Conservation (phyloP, 2,888 invertebrate species). For the Galeruca laticollis region DNA sequence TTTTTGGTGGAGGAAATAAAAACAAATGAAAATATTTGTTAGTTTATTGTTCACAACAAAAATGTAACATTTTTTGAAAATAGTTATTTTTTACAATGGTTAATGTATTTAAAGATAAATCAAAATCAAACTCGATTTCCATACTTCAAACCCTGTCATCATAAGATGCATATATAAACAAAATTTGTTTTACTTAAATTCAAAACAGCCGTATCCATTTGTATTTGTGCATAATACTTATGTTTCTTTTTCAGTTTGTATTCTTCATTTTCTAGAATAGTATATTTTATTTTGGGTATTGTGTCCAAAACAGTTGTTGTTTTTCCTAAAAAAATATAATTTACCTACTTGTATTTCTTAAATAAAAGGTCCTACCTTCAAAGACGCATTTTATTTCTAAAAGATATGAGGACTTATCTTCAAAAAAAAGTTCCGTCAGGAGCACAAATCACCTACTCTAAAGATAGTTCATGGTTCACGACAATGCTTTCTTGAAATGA, state of each 20-base stretch:
- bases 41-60: too few species aligned
- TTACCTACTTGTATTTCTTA: not conserved
- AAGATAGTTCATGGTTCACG: too few species aligned
- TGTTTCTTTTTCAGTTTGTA: conserved; percentile 26
- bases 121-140: too few species aligned
- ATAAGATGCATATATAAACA: too few species aligned
- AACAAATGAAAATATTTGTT: too few species aligned
- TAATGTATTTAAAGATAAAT: too few species aligned
- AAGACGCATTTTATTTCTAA: conserved; percentile 42
- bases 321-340: conserved; percentile 17
- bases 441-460: too few species aligned
- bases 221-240: conserved; percentile 27
- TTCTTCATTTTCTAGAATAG: conserved; percentile 9
- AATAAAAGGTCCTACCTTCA: conserved; percentile 29
- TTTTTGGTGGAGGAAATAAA: too few species aligned
- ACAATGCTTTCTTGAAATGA: too few species aligned
- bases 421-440: conserved; percentile 33
- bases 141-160: too few species aligned
- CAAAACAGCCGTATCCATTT: conserved; percentile 32
- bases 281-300: conserved; percentile 19
- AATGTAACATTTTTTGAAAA: too few species aligned
- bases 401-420: conserved; percentile 23
- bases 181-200: conserved; percentile 15
- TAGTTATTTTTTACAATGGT: too few species aligned
- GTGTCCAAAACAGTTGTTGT: conserved; percentile 10